Evolutionary conservation across 1,140 invertebrate species (phyloP), one percentile per base, ranked within the genome.

Genomic region (Drosophila trapezifrons): DNA sequence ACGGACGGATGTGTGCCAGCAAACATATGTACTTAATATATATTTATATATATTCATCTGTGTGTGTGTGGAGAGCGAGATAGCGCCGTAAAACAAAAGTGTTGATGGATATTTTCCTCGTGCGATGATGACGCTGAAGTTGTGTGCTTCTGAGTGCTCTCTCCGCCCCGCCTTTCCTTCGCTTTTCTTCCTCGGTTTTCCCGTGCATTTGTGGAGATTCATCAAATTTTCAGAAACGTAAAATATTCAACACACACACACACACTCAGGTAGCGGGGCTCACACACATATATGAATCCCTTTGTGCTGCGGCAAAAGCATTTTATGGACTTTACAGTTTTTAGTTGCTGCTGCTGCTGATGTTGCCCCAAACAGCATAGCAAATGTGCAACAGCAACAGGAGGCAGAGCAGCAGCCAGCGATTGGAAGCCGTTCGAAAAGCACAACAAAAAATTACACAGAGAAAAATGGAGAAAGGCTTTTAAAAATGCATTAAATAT

Each of bases 151-250:
- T 66, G 56, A 54, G 29, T 81, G 63, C 35, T 65, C 18, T 52
- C 13, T 43, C 6, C 12, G 76, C 52, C 65, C 43, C 52, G 69
- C 55, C 63, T 76, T 87, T 66, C 76, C 78, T 86, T 54, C 18
- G 82, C 78, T 84, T 43, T 71, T 45, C 51, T 57, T 46, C 60
- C 40, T 54, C 4, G 46, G 3, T 20, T 56, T 46, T 51, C 27
- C 22, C 43, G 25, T 76, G 79, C 83, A 87, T 77, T 87, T 83
- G 79, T 87, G 81, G 83, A 86, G 83, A 86, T 87, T 86, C 83
- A 86, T 86, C 83, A 86, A 86, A 86, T 86, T 86, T 86, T 86
- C 83, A 86, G 76, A 86, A 87, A 87, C 83, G 79, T 86, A 83
- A 86, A 86, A 86, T 86, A 86, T 89, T 87, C 67, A 84, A 84